Base-by-base conservation (phyloP, 1,140 invertebrate genomes). In the Bombus terrestris region DNA sequence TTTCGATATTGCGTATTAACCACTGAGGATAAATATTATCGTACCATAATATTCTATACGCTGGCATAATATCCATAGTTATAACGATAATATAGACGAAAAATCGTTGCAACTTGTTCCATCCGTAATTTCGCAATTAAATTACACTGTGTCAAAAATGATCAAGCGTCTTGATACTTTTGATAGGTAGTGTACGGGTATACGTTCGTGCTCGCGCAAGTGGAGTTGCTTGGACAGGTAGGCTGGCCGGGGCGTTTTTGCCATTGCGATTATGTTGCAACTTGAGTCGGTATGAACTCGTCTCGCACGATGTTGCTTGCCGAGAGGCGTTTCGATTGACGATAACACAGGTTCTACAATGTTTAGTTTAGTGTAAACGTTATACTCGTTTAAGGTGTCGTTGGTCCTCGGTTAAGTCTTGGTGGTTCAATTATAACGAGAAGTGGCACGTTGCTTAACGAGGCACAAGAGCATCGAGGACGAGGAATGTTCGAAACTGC, bases 181-280 rank as follows among this genome's bases (percentile, higher is more conserved):
- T 71, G 68, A 71, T 39, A 13, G 37, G 37, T 62, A 68, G 37
- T 39, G 57, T 77, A 32, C 18, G 1, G 6, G 41, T 22, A 53
- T 53, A 53, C 47, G 47, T 53, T 53, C 9, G 13, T 39, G 28
- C n/a, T 3, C 41, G 47, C 28, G 39, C 41, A 64, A 39, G 22
- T 37, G 15, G 41, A 66, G 72, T 53, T 53, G 72, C 25, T 53
- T 25, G 59, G 62, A 47, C 81, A 57, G 43, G 81, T 53, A 18
- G 43, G 43, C 41, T 32, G 81, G 81, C 22, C 43, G 57, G 22
- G 22, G 68, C 32, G 37, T 83, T 83, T 78, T 78, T 78, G 62
- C 74, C 12, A 83, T 57, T 69, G 73, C 74, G 62, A 83, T 57
- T 78, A 83, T 83, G 81, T 83, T 83, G 81, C 81, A 83, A 83